Evolutionary conservation across 1,140 invertebrate species (phyloP), one percentile per base, ranked within the genome.

Genomic region (Orius laevigatus): DNA sequence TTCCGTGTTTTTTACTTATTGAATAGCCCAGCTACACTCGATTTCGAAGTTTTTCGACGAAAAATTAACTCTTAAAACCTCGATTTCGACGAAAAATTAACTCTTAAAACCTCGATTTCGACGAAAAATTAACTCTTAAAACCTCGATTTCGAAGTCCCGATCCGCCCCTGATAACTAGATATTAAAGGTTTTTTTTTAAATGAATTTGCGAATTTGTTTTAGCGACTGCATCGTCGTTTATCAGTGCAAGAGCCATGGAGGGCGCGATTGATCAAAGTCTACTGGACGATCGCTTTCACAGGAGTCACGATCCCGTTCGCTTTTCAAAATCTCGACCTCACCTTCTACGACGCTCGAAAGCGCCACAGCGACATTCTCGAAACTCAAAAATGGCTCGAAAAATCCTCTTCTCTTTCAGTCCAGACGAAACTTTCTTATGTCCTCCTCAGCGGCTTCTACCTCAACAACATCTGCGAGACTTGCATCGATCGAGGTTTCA

Each of bases 251-350:
- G 48, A 50, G 32, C 40, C 41, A 18, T 12, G 44, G n/a, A 41
- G 16, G 8, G 14, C 36, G 25, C n/a, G 32, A 15, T 5, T 50
- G 33, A 44, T 50, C 14, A 35, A 44, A 8, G 16, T 50, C 1
- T 50, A 50, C 14, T 50, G 48, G 48, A 34, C n/a, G 12, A 15
- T 50, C 2, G 48, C 48, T 32, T 50, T 50, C 18, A 33, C 48
- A 8, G 41, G 19, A 32, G 35, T 50, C 14, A 44, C 25, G 32
- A n/a, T 50, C 5, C 48, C 48, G 14, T 50, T 50, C 20, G 40
- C 48, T n/a, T 32, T 44, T 14, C 40, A 50, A 16, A 43, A 50
- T n/a, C 33, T 50, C 5, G 15, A 46, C 15, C 10, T 46, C 4
- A 12, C 5, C 9, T 33, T 34, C 18, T 14, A 10, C 14, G 44